Percentiles rank a stretch among this genome's conserved stretches.
Conservation (phyloP, 2,888 invertebrate genomes). For the Agelastica alni region DNA sequence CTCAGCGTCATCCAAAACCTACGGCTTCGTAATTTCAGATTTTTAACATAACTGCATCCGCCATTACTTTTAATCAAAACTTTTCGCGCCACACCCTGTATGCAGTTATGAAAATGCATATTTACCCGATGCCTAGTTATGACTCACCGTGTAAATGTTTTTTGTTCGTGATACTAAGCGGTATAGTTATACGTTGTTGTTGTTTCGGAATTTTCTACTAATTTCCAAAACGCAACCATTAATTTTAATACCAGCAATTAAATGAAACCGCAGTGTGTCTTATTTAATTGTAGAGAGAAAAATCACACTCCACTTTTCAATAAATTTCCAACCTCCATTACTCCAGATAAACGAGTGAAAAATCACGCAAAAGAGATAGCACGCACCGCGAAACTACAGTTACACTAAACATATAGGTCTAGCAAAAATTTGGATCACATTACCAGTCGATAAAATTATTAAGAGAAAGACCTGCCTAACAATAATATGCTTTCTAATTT, state of each 20-base stretch:
- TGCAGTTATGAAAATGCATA: no score
- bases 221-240: no score
- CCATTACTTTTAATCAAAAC: no score
- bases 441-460: slow-evolving; percentile 14
- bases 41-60: no score
- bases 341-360: slow-evolving; percentile 16
- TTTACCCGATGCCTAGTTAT: no score
- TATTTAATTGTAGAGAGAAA: background rate
- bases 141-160: no score
- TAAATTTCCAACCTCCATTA: slow-evolving; percentile 24
- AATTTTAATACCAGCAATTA: background rate
- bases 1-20: no score
- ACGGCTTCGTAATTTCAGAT: no score
- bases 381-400: slow-evolving; percentile 9
- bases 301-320: background rate
- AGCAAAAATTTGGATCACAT: slow-evolving; percentile 22
- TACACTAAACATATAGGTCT: slow-evolving; percentile 27
- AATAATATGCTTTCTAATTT: slow-evolving; percentile 52
- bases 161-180: no score
- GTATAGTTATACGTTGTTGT: no score
- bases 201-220: no score
- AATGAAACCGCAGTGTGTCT: background rate
- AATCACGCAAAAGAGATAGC: slow-evolving; percentile 15
- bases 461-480: slow-evolving; percentile 32
- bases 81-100: no score